These are phyloP conservation scores for Sebastes trivittatus DNA, from an alignment of 2,797 vertebrate species.

Conservation along the genomic window DNA sequence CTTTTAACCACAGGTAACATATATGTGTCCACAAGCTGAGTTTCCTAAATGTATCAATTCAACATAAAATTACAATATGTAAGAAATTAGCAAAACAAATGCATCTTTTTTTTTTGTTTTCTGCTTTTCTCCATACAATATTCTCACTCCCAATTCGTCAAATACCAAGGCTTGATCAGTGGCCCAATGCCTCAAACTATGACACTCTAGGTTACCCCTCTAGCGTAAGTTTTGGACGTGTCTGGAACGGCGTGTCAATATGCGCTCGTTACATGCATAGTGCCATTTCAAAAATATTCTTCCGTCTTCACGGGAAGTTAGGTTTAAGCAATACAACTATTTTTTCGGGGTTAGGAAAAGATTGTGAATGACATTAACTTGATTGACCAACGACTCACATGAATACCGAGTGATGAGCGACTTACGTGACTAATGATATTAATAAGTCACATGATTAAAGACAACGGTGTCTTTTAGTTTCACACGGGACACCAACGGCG, in stretches of 20 bases:
- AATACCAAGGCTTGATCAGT: background rate
- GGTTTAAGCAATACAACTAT: too few species aligned
- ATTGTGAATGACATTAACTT: too few species aligned
- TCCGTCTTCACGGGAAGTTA: too few species aligned
- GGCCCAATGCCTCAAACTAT: too few species aligned
- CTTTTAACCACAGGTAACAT: background rate
- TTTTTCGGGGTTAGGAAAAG: too few species aligned
- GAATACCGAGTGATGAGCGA: too few species aligned
- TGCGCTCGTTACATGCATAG: background rate
- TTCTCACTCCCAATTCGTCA: background rate
- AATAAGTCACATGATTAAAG: too few species aligned
- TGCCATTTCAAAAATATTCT: background rate
- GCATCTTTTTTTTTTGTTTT: background rate
- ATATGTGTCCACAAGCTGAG: background rate
- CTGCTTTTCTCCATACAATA: background rate
- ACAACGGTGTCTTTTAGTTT: too few species aligned
- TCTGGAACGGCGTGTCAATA: accelerated
- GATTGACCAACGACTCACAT: too few species aligned
- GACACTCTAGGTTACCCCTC: too few species aligned
- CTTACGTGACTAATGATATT: too few species aligned
- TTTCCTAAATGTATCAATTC: background rate
- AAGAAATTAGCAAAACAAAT: background rate
- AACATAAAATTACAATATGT: background rate
- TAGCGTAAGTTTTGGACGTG: background rate
- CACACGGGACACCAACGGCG: too few species aligned